Evolutionary conservation across 2,888 invertebrate species (phyloP).

Genomic region (Drosophila setosimentum): DNA sequence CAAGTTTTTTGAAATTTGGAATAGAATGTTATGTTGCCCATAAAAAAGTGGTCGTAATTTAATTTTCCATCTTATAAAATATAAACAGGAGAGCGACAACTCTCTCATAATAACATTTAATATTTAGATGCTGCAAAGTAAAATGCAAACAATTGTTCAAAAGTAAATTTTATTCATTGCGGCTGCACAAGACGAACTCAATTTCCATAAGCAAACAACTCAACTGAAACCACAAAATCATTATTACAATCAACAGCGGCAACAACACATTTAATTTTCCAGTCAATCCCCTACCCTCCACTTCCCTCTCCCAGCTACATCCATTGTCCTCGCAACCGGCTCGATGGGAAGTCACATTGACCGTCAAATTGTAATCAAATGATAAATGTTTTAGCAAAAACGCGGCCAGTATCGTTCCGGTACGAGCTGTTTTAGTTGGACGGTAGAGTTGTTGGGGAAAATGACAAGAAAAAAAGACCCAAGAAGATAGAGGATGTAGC

Average conservation of each 20-base stretch:
- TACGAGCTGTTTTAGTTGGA: background rate
- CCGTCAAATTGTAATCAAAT: slow-evolving; percentile 79
- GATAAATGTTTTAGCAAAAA: slow-evolving; percentile 68
- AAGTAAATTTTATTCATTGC: slow-evolving; percentile 66
- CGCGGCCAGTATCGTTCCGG: slow-evolving; percentile 15
- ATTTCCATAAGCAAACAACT: slow-evolving; percentile 50
- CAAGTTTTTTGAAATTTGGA: slow-evolving; percentile 1
- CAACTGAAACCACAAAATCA: slow-evolving; percentile 60
- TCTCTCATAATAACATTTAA: slow-evolving; percentile 60
- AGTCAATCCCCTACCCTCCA: background rate
- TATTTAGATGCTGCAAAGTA: slow-evolving; percentile 58
- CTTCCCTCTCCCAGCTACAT: background rate
- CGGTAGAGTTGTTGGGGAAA: slow-evolving; percentile 43
- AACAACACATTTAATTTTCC: slow-evolving; percentile 60
- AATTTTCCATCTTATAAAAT: slow-evolving; percentile 66
- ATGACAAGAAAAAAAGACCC: slow-evolving; percentile 44
- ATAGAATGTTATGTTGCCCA: slow-evolving; percentile 23
- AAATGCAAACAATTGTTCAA: slow-evolving; percentile 65
- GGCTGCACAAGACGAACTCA: slow-evolving; percentile 15
- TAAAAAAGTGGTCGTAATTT: slow-evolving; percentile 54
- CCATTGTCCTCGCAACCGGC: slow-evolving; percentile 8
- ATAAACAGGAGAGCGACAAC: slow-evolving; percentile 57
- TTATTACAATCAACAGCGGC: slow-evolving; percentile 56
- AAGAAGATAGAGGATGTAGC: slow-evolving; percentile 9
- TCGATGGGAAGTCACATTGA: slow-evolving; percentile 59